Conservation (phyloP, 2,888 invertebrate species). For the Cantharis rufa region DNA sequence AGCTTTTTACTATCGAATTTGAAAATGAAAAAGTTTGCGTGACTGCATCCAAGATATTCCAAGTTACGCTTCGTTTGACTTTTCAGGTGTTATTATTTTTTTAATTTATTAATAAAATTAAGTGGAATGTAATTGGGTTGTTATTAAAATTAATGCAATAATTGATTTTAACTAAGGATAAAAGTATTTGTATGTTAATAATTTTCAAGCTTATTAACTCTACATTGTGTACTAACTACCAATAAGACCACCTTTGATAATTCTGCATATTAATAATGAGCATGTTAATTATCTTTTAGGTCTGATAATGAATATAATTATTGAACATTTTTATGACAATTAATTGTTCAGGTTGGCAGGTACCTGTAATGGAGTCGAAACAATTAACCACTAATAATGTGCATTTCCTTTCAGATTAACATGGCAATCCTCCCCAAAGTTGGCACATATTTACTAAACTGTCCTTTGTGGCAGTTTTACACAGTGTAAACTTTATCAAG, state of each 20-base stretch:
- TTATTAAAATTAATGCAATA: background rate
- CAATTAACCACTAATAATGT: background rate
- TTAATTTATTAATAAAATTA: background rate
- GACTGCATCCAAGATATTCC: background rate
- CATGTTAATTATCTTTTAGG: background rate
- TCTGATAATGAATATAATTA: background rate
- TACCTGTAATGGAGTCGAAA: background rate
- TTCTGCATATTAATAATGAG: background rate
- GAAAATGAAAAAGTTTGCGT: background rate
- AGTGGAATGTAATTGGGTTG: background rate
- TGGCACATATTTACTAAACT: conserved; percentile 1
- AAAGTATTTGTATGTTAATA: background rate
- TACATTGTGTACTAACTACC: background rate
- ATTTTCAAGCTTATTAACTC: background rate
- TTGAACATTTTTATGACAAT: background rate
- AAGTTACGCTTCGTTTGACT: background rate
- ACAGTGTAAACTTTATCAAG: background rate
- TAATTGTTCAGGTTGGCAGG: background rate
- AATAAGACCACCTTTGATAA: background rate
- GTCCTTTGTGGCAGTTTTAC: background rate
- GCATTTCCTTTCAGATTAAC: background rate
- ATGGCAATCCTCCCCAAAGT: background rate
- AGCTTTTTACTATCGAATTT: background rate
- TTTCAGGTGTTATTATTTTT: background rate
- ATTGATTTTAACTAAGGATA: background rate